Base-by-base conservation (phyloP, 1,140 invertebrate species). In the Drosophila rhopaloa region DNA sequence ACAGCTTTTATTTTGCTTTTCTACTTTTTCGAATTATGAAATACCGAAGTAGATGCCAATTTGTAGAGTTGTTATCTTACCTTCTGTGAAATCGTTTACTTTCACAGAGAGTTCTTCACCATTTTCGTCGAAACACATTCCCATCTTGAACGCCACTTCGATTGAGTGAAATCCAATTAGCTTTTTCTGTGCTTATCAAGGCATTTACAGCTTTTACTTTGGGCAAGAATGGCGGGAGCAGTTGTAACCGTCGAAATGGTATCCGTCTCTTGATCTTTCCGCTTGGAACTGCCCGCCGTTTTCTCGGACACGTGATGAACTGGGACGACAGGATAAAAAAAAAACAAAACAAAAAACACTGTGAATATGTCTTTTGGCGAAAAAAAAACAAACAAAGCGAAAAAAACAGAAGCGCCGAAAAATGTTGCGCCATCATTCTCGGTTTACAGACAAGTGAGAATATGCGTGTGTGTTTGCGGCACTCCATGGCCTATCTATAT, bases 91-190 rank as follows among this genome's bases (percentile, higher is more conserved):
- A 41, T 58, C 53, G 37, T 48, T 65, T 11, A 2, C 41, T 6
- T n/a, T 11, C 24, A 35, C 29, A 65, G 29, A 8, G 4, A 29
- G n/a, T 62, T 74, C 37, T 41, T 44, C 27, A 27, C 19, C 24
- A 4, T 10, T 24, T 51, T 10, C 19, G 19, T n/a, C 1, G 27
- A 4, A 14, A 50, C 7, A 4, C 11, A 35, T 32, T 53, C 4
- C 44, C 38, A 10, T 5, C 32, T 55, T 63, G 14, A 40, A 16
- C 8, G 19, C 35, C 40, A 40, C 38, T 74, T 63, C 57, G 58
- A 77, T 70, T 70, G 72, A 83, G 74, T 88, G 63, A 58, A 88
- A 89, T 86, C 76, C 79, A 86, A 89, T 86, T 89, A 89, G 80
- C 71, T 86, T 85, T 81, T 62, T 55, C 60, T 37, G 80, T 56